Base-by-base conservation (phyloP, 2,888 invertebrate genomes). In the Drosophila maculinotata region DNA sequence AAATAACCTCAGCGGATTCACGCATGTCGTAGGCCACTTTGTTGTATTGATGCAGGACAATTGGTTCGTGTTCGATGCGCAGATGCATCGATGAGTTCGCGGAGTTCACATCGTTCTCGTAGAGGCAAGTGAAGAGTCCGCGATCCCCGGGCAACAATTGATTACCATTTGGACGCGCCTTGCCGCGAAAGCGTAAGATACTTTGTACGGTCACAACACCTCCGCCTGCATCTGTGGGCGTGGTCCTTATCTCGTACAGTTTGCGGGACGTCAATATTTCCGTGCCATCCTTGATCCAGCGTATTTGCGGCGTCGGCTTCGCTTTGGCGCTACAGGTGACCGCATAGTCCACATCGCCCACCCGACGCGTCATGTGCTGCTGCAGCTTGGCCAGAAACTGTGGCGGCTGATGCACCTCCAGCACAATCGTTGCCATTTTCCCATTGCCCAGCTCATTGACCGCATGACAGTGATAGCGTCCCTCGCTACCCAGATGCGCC, bases 11-110 rank as follows among this genome's bases (percentile, higher is more conserved):
- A 0, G 97, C 97, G 0, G 95, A 95, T 91, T 97, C 97, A 71
- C 94, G 93, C 4, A 96, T 89, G 90, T 97, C 97, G 90, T 95
- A 97, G 1, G 98, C 98, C 0, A 97, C 97, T 91, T 97, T 97
- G 85, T 95, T 95, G 90, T 96, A 96, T 84, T 96, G 95, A 89
- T 96, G 95, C 26, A 97, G 93, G 12, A 96, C 94, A 74, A 98
- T 96, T 0, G 98, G 98, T 90, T 96, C 95, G 91, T 98, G 98
- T 93, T 98, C 97, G 86, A 98, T 97, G 87, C 97, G 94, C 51
- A 98, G 93, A 91, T 96, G 96, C 96, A 97, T 97, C 67, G 95
- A 95, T 17, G 97, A 96, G 89, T 97, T 97, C 23, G 96, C 95
- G 88, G 94, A 95, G 91, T 96, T 96, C 10, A 97, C 97, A 91